Evolutionary conservation across 2,797 vertebrate genomes (phyloP), one percentile per base, ranked within the genome.

Genomic region (Clarias pachynema): DNA sequence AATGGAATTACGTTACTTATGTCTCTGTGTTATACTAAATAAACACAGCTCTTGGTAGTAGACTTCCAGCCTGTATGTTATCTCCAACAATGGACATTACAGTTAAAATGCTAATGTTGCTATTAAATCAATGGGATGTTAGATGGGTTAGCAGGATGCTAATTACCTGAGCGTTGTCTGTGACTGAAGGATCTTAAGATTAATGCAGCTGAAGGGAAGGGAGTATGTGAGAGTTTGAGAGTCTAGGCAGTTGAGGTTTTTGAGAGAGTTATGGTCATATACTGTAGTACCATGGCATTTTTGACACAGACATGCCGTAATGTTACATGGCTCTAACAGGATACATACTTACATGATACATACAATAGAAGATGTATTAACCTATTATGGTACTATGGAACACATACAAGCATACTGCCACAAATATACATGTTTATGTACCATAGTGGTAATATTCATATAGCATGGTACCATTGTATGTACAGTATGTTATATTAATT

Each of bases 111-210:
- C 72, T 8, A 74, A 74, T 18, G 72, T 26, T 74, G 40, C n/a
- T 73, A 44, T 53, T 77, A 59, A 60, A 59, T 37, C 10, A 34
- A 12, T 37, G 74, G 26, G 26, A 57, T 77, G 26, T 37, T 22
- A n/a, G 26, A 34, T 24, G 74, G 18, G 26, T 22, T 77, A 22
- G 75, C 31, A 34, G 20, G 20, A 60, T 37, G 56, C 75, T 59
- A 78, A 78, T 60, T 34, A 37, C 57, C 22, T 16, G 74, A 59
- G 74, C 5, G 49, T 57, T 77, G 57, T 77, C 18, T 31, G 49
- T 75, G 53, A 34, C 16, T 77, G 10, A 74, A 74, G 18, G 49
- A 77, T 37, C 74, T 77, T 7, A 10, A 75, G 73, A 75, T 29
- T 29, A 56, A 74, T 53, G 73, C 26, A 57, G 53, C 18, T 77